Evolutionary conservation across 2,113 vertebrate genomes (phyloP).

Genomic region (Nothoprocta perdicaria): DNA sequence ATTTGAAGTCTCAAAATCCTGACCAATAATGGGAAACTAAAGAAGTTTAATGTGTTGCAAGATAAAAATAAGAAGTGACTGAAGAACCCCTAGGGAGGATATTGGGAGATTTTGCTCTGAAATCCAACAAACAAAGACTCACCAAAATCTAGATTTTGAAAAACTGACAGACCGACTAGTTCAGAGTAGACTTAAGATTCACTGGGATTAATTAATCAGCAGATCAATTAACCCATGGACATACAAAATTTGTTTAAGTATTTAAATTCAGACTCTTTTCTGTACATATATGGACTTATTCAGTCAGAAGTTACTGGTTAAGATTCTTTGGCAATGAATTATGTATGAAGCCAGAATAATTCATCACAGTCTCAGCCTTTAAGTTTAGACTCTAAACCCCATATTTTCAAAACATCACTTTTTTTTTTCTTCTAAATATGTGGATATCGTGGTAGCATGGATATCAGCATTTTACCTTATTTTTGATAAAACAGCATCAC

Average conservation of each 20-base stretch:
- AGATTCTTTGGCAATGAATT: background rate
- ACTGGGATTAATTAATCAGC: background rate
- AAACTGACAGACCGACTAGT: background rate
- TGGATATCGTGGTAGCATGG: background rate
- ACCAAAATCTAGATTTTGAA: background rate
- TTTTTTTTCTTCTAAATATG: background rate
- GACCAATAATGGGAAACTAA: background rate
- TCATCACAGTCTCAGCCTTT: background rate
- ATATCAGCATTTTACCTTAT: background rate
- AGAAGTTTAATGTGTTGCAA: background rate
- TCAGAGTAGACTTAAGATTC: background rate
- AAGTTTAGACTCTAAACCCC: background rate
- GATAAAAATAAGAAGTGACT: background rate
- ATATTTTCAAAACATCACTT: background rate
- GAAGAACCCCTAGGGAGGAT: background rate
- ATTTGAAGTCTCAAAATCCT: background rate
- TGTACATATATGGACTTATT: background rate
- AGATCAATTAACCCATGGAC: constrained; percentile 3
- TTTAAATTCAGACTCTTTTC: background rate
- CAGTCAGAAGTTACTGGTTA: background rate
- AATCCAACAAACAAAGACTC: background rate
- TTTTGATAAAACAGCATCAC: background rate
- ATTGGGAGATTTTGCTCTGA: background rate
- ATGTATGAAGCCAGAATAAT: background rate
- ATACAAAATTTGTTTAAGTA: background rate